Evolutionary conservation across 2,888 invertebrate species (phyloP).

Genomic region (Mythimna pallens): DNA sequence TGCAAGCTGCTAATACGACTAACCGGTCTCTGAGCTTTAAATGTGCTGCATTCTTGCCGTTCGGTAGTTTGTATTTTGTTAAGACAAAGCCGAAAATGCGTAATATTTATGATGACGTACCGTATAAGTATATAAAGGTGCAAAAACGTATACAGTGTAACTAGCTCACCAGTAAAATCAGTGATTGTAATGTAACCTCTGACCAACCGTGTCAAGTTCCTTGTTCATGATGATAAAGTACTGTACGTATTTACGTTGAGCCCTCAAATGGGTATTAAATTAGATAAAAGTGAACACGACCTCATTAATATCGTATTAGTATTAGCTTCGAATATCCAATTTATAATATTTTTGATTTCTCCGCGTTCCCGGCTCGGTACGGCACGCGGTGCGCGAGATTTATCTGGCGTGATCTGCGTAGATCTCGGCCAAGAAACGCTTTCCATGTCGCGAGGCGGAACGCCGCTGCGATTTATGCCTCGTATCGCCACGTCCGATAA

Average conservation of each 20-base stretch:
- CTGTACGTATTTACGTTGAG: background rate
- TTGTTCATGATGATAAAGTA: constrained; percentile 1
- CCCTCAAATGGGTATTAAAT: constrained; percentile 4
- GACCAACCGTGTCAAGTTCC: constrained; percentile 8
- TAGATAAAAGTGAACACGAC: constrained; percentile 1
- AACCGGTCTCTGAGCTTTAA: constrained; percentile 73
- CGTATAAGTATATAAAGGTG: constrained; percentile 2
- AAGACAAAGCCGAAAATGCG: constrained; percentile 33
- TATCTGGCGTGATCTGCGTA: constrained; percentile 78
- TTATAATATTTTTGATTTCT: constrained; percentile 71
- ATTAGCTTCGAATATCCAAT: constrained; percentile 37
- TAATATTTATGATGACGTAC: constrained; percentile 15
- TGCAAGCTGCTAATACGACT: constrained; percentile 78
- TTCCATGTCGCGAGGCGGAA: constrained; percentile 85
- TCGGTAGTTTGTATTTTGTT: constrained; percentile 49
- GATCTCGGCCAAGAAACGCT: constrained; percentile 82
- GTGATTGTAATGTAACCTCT: constrained; percentile 16
- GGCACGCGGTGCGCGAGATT: constrained; percentile 74
- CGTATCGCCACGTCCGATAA: constrained; percentile 72
- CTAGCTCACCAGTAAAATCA: constrained; percentile 26
- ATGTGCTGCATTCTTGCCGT: constrained; percentile 64
- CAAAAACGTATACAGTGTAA: background rate
- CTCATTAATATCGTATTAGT: background rate
- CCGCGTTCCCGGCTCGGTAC: constrained; percentile 67
- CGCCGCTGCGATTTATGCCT: constrained; percentile 78